Percentiles rank a stretch among this genome's conserved stretches.
Conservation (phyloP, 2,888 invertebrate species). For the Ommatoiulus sabulosus region DNA sequence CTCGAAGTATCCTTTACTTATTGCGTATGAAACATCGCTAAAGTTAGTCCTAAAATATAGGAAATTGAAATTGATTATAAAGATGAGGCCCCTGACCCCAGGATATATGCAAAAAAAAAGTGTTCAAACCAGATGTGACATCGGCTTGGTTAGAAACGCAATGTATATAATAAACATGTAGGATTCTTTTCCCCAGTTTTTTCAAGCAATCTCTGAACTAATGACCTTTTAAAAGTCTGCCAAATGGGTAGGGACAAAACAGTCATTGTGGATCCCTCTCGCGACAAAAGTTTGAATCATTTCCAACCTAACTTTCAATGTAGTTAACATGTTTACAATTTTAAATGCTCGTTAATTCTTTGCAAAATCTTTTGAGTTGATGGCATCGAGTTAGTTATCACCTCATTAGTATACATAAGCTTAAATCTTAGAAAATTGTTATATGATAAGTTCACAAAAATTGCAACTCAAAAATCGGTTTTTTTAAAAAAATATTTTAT, state of each 20-base stretch:
- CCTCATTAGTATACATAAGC: no score
- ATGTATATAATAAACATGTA: conserved; percentile 38
- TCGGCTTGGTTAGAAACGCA: conserved; percentile 21
- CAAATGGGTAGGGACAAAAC: neutral
- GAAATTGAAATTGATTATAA: conserved; percentile 22
- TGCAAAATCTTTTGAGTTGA: no score
- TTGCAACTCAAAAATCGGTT: no score
- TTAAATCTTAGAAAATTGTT: no score
- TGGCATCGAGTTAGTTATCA: no score
- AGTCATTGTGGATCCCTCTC: conserved; percentile 37
- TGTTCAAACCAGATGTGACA: conserved; percentile 25
- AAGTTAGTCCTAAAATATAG: neutral
- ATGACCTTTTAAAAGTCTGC: neutral
- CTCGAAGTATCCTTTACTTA: neutral
- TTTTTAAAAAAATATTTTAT: neutral
- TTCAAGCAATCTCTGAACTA: neutral
- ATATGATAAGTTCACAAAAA: no score
- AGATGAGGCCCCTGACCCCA: conserved; percentile 17
- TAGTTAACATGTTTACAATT: no score
- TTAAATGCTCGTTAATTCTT: no score
- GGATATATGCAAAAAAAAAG: neutral
- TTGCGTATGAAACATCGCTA: neutral
- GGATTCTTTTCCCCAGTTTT: neutral
- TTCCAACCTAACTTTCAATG: neutral
- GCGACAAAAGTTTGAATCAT: neutral